These are phyloP conservation scores for Passer domesticus DNA, from an alignment of 2,113 vertebrate genomes.

Conservation along the genomic window DNA sequence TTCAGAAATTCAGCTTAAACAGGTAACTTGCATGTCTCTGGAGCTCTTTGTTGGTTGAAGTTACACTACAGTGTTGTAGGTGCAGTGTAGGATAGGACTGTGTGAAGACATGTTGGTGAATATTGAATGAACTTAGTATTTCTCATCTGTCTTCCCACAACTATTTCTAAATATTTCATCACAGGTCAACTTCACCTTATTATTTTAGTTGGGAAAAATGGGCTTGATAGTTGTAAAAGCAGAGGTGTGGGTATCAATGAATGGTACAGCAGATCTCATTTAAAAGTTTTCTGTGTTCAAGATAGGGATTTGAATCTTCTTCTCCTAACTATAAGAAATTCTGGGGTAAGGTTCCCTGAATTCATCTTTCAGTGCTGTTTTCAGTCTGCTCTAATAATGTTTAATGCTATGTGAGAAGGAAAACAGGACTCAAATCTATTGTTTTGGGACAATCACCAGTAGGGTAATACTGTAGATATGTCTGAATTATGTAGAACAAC, in stretches of 20 bases:
- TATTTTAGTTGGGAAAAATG: not conserved
- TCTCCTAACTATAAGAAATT: not conserved
- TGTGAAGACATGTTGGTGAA: not conserved
- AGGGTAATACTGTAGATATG: not conserved
- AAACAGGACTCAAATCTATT: not conserved
- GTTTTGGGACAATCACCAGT: not conserved
- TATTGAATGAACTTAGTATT: not conserved
- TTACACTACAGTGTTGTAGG: not conserved
- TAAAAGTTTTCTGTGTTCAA: not conserved
- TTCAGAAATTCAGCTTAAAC: conserved; percentile 97
- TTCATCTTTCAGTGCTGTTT: not conserved
- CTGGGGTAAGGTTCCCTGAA: not conserved
- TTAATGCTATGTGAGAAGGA: not conserved
- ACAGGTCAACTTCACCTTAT: not conserved
- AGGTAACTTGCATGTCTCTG: conserved; percentile 75
- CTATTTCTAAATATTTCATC: not conserved
- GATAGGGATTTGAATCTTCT: not conserved
- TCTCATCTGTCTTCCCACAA: not conserved
- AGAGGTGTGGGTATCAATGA: not conserved
- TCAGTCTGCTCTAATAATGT: not conserved
- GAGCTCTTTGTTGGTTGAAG: not conserved
- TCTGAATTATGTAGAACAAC: not conserved
- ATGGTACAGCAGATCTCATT: not conserved
- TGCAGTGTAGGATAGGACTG: not conserved
- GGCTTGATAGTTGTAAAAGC: not conserved